phyloP scores from a whole-genome alignment of 2,113 vertebrate genomes.

The Festucalex cinctus region DNA sequence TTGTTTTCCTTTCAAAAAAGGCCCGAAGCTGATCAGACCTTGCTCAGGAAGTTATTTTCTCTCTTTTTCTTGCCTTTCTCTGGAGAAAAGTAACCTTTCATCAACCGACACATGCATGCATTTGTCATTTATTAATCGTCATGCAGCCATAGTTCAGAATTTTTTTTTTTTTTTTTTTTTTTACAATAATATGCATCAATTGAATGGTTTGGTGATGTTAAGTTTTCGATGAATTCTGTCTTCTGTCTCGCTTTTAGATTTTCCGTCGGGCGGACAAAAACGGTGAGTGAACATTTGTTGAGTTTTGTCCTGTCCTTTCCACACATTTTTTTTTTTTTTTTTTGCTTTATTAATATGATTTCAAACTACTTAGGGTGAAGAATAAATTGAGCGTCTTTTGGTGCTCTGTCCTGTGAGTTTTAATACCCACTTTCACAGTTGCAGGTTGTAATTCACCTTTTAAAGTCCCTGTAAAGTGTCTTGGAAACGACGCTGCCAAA shows the following conservation, averaged over 20 bases:
- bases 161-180: not conserved
- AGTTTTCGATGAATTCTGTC: not conserved
- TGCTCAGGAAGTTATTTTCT: not conserved
- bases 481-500: too few relatives aligned
- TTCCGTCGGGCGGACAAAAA: slow-evolving; percentile 79
- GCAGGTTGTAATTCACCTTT: not conserved
- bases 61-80: not conserved
- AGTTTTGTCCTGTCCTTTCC: not conserved
- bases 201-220: not conserved
- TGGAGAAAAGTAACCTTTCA: not conserved
- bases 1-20: not conserved
- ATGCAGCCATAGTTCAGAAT: not conserved
- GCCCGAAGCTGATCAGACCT: not conserved
- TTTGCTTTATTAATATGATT: not conserved
- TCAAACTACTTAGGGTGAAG: not conserved
- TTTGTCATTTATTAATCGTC: too few relatives aligned
- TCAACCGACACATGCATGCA: not conserved
- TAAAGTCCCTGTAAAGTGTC: not conserved
- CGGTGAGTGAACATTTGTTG: slow-evolving; percentile 57
- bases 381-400: not conserved
- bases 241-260: slow-evolving; percentile 57
- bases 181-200: not conserved
- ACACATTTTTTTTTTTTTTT: not conserved
- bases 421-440: not conserved
- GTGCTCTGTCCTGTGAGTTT: not conserved